These are phyloP conservation scores for Anseranas semipalmata DNA, from an alignment of 2,113 vertebrate genomes.

Conservation along the genomic window DNA sequence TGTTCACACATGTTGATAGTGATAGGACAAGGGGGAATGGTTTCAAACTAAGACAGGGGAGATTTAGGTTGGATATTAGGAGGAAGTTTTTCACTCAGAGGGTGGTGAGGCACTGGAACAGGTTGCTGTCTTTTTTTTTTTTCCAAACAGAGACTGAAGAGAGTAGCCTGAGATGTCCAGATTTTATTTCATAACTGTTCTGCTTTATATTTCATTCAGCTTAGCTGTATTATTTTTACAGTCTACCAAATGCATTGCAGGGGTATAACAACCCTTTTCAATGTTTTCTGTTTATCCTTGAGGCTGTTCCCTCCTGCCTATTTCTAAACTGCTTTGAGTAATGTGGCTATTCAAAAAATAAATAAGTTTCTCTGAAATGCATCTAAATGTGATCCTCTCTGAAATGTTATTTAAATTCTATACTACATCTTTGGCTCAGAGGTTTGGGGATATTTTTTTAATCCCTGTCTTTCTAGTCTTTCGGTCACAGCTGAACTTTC, in stretches of 20 bases:
- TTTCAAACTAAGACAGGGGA: too few relatives aligned
- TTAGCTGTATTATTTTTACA: slow-evolving; percentile 1
- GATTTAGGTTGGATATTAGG: too few relatives aligned
- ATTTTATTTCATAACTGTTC: background rate
- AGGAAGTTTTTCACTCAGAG: too few relatives aligned
- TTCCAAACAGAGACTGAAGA: background rate
- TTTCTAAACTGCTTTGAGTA: slow-evolving; percentile 24
- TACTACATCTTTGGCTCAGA: background rate
- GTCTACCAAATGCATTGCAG: background rate
- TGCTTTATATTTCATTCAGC: background rate
- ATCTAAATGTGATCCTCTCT: background rate
- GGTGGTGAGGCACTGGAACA: too few relatives aligned
- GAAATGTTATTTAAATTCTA: background rate
- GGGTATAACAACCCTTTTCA: background rate
- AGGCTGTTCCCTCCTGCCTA: background rate
- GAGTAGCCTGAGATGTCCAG: background rate
- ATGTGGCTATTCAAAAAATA: slow-evolving; percentile 17
- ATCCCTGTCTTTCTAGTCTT: background rate
- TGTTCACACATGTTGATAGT: too few relatives aligned
- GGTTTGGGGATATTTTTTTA: background rate
- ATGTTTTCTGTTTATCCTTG: slow-evolving; percentile 29
- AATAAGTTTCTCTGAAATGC: background rate
- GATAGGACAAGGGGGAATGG: too few relatives aligned
- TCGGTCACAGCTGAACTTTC: background rate
- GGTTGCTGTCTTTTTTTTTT: too few relatives aligned